phyloP scores from a whole-genome alignment of 2,888 invertebrate species.

The Apotomis turbidana region DNA sequence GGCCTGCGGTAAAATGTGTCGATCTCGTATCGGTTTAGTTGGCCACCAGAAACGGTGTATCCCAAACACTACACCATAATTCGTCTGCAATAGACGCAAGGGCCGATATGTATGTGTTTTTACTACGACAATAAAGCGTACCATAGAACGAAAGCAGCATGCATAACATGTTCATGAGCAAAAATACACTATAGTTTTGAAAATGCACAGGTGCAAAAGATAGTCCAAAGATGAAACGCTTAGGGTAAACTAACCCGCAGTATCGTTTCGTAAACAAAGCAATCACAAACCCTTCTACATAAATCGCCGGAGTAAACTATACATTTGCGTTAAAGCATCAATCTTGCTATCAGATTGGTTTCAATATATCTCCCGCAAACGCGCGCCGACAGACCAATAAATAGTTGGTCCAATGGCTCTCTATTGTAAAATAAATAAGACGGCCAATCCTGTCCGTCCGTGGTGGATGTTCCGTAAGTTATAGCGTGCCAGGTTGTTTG shows the following conservation, averaged over 20 bases:
- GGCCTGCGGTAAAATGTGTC: too few species aligned
- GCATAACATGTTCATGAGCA: too few species aligned
- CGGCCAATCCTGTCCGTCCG: constrained; percentile 18
- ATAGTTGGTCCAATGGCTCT: constrained; percentile 35
- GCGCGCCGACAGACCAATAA: constrained; percentile 36
- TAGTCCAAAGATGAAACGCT: neutral
- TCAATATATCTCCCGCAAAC: constrained; percentile 40
- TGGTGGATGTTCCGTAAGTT: constrained; percentile 44
- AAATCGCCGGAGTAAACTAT: constrained; percentile 30
- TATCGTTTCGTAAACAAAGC: neutral
- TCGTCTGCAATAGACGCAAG: too few species aligned
- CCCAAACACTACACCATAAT: too few species aligned
- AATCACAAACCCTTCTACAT: constrained; percentile 8
- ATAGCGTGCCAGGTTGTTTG: neutral
- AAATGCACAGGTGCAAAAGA: too few species aligned
- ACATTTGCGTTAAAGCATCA: constrained; percentile 29
- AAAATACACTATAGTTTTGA: too few species aligned
- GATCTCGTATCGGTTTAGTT: too few species aligned
- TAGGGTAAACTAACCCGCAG: neutral
- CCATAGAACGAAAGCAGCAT: too few species aligned
- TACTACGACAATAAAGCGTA: too few species aligned
- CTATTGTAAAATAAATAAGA: constrained; percentile 41
- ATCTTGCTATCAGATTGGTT: constrained; percentile 41
- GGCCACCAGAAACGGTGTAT: too few species aligned
- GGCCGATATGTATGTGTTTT: too few species aligned